Conservation (phyloP, 2,888 invertebrate species). For the Teleogryllus oceanicus region DNA sequence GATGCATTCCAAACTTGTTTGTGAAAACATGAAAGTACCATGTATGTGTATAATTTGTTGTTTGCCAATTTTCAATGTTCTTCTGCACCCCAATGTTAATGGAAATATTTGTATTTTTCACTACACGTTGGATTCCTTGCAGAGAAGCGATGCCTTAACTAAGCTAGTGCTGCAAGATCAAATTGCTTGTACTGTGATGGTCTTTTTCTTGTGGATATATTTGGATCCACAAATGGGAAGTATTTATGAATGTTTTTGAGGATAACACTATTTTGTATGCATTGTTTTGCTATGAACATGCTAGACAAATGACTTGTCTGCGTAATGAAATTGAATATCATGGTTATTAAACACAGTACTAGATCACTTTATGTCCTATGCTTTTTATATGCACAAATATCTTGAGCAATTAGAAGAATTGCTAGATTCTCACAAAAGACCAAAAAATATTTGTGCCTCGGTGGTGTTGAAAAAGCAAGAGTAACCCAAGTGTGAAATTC, state of each 20-base stretch:
- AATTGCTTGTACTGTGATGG: neutral
- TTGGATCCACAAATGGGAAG: neutral
- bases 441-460: too few relatives aligned
- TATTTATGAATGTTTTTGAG: slow-evolving; percentile 27
- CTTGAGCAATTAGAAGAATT: too few relatives aligned
- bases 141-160: neutral
- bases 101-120: neutral
- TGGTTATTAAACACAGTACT: too few relatives aligned
- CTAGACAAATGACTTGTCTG: neutral
- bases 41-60: neutral
- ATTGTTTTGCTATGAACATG: slow-evolving; percentile 28
- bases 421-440: too few relatives aligned
- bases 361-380: too few relatives aligned
- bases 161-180: neutral
- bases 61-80: neutral
- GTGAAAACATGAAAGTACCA: neutral
- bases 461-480: too few relatives aligned
- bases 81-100: neutral
- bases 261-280: slow-evolving; percentile 28
- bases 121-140: neutral
- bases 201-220: neutral
- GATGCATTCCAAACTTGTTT: neutral
- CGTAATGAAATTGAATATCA: too few relatives aligned
- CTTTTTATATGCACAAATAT: too few relatives aligned
- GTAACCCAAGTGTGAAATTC: too few relatives aligned